Evolutionary conservation across 2,797 vertebrate genomes (phyloP).

Genomic region (Bradypodion ventrale): DNA sequence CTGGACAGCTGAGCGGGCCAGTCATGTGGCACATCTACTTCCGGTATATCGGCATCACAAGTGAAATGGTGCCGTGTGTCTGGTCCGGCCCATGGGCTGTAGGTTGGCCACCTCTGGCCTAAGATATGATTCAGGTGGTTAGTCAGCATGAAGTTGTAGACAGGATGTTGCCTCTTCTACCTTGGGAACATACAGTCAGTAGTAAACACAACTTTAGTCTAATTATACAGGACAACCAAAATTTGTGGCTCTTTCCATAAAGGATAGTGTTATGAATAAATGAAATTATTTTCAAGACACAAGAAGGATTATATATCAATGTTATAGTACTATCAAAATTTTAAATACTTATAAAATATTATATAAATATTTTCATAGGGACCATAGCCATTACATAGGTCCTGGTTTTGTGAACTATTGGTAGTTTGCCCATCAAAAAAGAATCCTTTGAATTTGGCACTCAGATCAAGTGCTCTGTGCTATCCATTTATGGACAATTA

Average conservation of each 20-base stretch:
- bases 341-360: neutral
- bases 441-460: neutral
- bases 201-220: neutral
- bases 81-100: no score
- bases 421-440: neutral
- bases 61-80: no score
- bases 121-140: neutral
- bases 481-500: slow-evolving; percentile 40
- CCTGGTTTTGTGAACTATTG: neutral
- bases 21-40: no score
- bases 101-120: no score
- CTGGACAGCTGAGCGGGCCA: no score
- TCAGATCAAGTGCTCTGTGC: neutral
- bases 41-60: no score
- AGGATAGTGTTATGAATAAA: neutral
- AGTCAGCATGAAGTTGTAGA: neutral
- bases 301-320: neutral
- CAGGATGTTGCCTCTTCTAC: neutral
- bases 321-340: neutral
- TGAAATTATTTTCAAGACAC: no score
- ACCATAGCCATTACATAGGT: neutral
- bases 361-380: neutral
- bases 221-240: neutral
- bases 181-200: neutral
- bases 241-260: neutral